Evolutionary conservation across 2,797 vertebrate species (phyloP).

Genomic region (Sciurus vulgaris): DNA sequence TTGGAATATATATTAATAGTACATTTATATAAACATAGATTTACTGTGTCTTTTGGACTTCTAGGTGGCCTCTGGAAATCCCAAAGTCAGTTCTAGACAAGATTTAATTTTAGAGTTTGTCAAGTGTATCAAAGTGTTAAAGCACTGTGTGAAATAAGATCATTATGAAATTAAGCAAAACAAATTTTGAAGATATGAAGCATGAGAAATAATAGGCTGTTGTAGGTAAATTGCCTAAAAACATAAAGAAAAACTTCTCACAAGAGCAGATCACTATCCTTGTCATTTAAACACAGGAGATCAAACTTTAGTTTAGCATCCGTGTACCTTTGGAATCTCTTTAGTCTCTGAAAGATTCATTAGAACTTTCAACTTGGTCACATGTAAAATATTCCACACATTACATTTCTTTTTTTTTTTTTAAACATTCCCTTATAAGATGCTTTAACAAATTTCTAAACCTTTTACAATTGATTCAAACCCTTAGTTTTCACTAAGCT

Average conservation of each 20-base stretch:
- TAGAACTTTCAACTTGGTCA: not conserved
- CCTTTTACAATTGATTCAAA: no score
- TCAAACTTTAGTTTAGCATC: not conserved
- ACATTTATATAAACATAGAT: not conserved
- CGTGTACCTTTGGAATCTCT: not conserved
- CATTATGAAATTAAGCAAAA: not conserved
- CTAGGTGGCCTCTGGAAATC: not conserved
- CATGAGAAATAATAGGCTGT: no score
- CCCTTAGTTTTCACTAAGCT: no score
- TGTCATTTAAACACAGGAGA: no score
- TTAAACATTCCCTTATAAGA: no score
- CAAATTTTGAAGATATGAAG: not conserved
- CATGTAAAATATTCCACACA: not conserved
- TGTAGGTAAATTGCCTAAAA: no score
- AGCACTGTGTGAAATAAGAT: not conserved
- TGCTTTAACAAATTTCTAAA: no score
- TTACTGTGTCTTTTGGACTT: not conserved
- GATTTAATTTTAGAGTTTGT: no score
- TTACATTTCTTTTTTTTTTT: not conserved
- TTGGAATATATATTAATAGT: not conserved
- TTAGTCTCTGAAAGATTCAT: not conserved
- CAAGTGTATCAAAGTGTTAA: not conserved
- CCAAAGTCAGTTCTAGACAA: not conserved
- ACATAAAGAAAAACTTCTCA: no score
- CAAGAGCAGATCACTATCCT: no score